Evolutionary conservation across 2,113 vertebrate species (phyloP), one percentile per base, ranked within the genome.

Genomic region (Saccopteryx leptura): DNA sequence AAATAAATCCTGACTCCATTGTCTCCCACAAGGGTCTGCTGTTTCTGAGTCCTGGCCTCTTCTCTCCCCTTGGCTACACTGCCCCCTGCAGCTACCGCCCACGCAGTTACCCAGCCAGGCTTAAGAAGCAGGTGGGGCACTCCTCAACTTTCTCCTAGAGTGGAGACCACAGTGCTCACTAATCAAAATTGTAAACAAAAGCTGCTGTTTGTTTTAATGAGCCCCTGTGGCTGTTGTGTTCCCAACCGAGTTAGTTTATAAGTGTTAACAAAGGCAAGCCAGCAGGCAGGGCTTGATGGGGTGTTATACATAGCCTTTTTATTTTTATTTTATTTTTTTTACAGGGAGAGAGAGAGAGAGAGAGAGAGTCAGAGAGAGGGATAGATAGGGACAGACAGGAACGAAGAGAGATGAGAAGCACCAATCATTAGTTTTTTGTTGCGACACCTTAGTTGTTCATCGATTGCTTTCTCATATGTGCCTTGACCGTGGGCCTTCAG

Each of bases 111-210:
- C 21, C 1, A 14, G 46, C 33, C 4, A 3, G 3, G 52, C 28
- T 31, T 19, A 31, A 14, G 2, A 26, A 72, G 66, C 12, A 3
- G 50, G 83, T 0, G 4, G 33, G 4, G 31, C 26, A 1, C 8
- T 46, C 58, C 56, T 39, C n/a, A 58, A 14, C 28, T 1, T 18
- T 68, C 48, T 78, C 39, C 60, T 7, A 7, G 31, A 11, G 46
- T 15, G 58, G 13, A 12, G 2, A 2, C 52, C 9, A 0, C 7
- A 2, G 7, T 1, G 24, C 68, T 68, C 39, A n/a, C 50, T 0
- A 14, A 9, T 19, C 24, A 48, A 46, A 46, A 28, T 12, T 60
- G 18, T 78, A 39, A 83, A 60, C 24, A 12, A 48, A 81, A 68
- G 39, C 39, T 39, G 0, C 15, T 84, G 52, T 56, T 58, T 66